A percentile compares a stretch with the other conserved stretches of the same genome.
Conservation (phyloP, 2,797 vertebrate species). For the Saxicola maurus region DNA sequence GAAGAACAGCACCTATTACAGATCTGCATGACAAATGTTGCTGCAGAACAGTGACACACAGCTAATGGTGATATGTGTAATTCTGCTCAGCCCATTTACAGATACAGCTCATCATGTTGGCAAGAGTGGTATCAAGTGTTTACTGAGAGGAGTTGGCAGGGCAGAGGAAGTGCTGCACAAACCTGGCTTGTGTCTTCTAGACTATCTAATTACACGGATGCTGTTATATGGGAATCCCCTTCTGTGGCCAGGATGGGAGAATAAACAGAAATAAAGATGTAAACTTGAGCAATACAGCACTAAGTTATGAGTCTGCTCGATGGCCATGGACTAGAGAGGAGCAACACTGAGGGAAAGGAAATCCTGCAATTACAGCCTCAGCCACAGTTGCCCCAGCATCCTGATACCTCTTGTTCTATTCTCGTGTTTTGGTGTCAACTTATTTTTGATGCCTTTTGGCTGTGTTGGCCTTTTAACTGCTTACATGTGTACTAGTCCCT, state of each 20-base stretch:
- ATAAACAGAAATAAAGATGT: not conserved
- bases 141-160: not conserved
- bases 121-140: not conserved
- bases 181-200: not conserved
- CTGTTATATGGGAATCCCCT: not conserved
- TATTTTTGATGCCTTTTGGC: not conserved
- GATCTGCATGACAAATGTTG: not conserved
- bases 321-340: not conserved
- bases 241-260: not conserved
- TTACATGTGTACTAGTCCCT: not conserved
- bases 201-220: not conserved
- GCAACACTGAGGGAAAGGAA: not conserved
- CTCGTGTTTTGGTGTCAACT: not conserved
- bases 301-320: accelerated
- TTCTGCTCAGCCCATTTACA: not conserved
- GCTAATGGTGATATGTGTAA: not conserved
- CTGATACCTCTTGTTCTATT: not conserved
- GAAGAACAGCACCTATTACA: not conserved
- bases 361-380: not conserved
- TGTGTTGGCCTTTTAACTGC: not conserved
- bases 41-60: not conserved
- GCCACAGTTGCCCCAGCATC: not conserved
- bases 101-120: not conserved
- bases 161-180: not conserved
- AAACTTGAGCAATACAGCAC: not conserved